Percentiles rank a stretch among this genome's conserved stretches.
phyloP scores from a whole-genome alignment of 1,140 invertebrate species.

The Sitobion miscanthi region DNA sequence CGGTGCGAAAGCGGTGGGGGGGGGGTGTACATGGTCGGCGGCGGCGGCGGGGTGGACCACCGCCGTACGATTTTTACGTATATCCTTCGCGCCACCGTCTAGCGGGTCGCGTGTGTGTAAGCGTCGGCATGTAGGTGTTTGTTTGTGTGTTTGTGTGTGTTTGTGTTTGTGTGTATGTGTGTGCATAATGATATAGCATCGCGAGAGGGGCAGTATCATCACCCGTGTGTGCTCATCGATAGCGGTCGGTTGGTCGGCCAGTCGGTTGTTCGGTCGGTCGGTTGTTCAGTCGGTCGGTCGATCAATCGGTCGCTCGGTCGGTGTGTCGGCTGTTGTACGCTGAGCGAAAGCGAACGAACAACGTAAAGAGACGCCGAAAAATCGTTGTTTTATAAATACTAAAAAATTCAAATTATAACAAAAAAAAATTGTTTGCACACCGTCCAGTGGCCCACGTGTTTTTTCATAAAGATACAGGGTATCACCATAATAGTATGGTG shows the following conservation, averaged over 20 bases:
- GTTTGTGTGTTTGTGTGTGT: too few species aligned
- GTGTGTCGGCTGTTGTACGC: too few species aligned
- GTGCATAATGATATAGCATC: neutral
- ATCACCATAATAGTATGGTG: too few species aligned
- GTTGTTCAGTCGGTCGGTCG: neutral
- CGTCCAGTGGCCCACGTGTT: too few species aligned
- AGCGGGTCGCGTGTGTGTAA: neutral
- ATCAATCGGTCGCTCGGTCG: too few species aligned
- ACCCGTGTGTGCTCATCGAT: neutral
- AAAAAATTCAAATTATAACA: too few species aligned
- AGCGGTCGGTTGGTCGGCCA: neutral
- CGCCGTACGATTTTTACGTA: constrained; percentile 26
- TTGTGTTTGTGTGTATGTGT: neutral
- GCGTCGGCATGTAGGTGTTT: neutral
- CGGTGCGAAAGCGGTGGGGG: too few species aligned
- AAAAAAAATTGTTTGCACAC: too few species aligned
- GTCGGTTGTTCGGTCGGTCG: too few species aligned
- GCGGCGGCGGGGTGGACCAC: neutral
- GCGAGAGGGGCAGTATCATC: neutral
- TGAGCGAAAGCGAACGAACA: neutral
- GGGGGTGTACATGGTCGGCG: neutral
- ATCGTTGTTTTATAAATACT: too few species aligned
- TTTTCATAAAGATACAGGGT: too few species aligned
- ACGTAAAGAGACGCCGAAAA: neutral
- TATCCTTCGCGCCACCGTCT: neutral